phyloP scores from a whole-genome alignment of 2,888 invertebrate genomes.

The Azorinus chamasolen region DNA sequence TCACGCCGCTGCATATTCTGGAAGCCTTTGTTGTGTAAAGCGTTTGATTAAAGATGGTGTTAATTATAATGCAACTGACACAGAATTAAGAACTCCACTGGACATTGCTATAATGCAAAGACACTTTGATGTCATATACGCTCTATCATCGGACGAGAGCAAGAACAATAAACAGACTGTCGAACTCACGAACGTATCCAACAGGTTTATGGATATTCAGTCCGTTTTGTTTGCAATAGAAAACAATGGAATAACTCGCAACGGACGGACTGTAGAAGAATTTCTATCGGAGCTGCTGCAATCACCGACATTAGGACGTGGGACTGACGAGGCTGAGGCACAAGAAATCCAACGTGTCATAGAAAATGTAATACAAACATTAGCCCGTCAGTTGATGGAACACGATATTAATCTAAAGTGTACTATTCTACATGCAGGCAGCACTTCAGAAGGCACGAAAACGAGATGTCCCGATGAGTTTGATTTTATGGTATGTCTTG shows the following conservation, averaged over 20 bases:
- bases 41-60: constrained; percentile 27
- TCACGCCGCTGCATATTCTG: constrained; percentile 45
- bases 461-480: constrained; percentile 53
- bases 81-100: constrained; percentile 19
- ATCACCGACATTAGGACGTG: constrained; percentile 19
- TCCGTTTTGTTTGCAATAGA: constrained; percentile 17
- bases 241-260: constrained; percentile 13
- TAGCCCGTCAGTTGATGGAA: constrained; percentile 25
- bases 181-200: constrained; percentile 24
- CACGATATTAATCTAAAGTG: constrained; percentile 37
- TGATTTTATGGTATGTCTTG: constrained; percentile 55
- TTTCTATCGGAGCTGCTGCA: constrained; percentile 20
- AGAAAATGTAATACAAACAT: constrained; percentile 27
- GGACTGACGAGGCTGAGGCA: constrained; percentile 33
- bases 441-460: constrained; percentile 56
- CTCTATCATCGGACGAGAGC: not conserved
- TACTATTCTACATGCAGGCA: constrained; percentile 48
- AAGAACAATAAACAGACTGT: not conserved
- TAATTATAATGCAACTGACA: constrained; percentile 17
- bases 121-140: constrained; percentile 1
- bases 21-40: constrained; percentile 15
- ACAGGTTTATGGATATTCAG: constrained; percentile 15
- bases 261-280: not conserved
- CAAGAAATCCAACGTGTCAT: constrained; percentile 42
- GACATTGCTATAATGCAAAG: constrained; percentile 22